A percentile compares a stretch with the other conserved stretches of the same genome.
Conservation (phyloP, 1,140 invertebrate species). For the Meteorus sp. region DNA sequence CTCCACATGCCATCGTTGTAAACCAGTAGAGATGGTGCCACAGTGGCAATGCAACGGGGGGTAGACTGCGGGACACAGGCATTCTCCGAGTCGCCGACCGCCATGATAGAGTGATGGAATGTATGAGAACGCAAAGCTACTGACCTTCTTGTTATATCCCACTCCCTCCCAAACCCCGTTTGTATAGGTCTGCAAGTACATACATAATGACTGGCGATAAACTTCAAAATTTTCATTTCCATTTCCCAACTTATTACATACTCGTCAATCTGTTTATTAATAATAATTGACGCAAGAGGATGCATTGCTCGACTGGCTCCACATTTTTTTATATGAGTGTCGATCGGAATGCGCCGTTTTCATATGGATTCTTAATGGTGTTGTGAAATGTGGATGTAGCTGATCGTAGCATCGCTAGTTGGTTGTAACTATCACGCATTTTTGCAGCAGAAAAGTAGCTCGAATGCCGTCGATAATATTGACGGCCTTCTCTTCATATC, state of each 20-base stretch:
- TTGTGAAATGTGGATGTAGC: no score
- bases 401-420: no score
- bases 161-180: conserved; percentile 4
- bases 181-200: neutral
- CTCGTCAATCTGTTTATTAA: no score
- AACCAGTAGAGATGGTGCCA: neutral
- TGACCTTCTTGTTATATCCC: conserved; percentile 37
- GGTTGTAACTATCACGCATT: no score
- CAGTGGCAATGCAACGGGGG: conserved; percentile 31
- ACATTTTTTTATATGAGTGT: no score
- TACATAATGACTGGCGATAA: neutral
- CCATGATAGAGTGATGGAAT: conserved; percentile 55
- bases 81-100: conserved; percentile 49
- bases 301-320: no score
- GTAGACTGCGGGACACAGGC: conserved; percentile 36
- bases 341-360: conserved; percentile 20
- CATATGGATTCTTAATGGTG: no score
- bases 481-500: no score
- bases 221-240: neutral
- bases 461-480: no score
- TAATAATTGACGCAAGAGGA: no score
- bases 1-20: neutral
- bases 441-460: no score
- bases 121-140: conserved; percentile 56
- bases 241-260: neutral